These are phyloP conservation scores for Xyliphius kryptos DNA, from an alignment of 2,113 vertebrate genomes.

Conservation along the genomic window DNA sequence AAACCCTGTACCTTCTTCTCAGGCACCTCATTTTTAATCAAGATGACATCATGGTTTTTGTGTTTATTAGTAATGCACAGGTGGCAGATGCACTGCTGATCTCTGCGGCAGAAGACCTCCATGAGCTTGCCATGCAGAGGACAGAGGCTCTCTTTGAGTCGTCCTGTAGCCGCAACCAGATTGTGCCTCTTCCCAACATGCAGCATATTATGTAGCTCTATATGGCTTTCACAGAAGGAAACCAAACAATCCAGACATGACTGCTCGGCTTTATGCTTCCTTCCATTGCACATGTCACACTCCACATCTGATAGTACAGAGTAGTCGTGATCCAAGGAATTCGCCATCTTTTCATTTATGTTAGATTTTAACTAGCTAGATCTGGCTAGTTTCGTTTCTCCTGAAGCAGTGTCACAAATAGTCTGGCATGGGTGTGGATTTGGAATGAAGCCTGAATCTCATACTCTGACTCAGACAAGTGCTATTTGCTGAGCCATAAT, in stretches of 20 bases:
- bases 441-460: not conserved
- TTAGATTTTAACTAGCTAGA: not conserved
- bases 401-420: constrained; percentile 2
- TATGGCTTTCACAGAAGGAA: constrained; percentile 29
- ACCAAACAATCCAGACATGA: constrained; percentile 19
- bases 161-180: constrained; percentile 6
- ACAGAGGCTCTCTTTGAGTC: constrained; percentile 7
- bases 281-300: constrained; percentile 16
- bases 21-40: constrained; percentile 1
- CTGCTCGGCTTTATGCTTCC: constrained; percentile 32
- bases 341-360: constrained; percentile 4
- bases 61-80: constrained; percentile 33
- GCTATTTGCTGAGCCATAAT: too few species aligned
- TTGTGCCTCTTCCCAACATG: constrained; percentile 26
- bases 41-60: constrained; percentile 17
- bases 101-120: constrained; percentile 32
- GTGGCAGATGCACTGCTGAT: constrained; percentile 32
- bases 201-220: constrained; percentile 23
- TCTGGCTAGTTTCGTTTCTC: constrained; percentile 29
- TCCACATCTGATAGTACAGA: constrained; percentile 15
- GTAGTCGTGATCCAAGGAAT: not conserved
- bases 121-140: constrained; percentile 20
- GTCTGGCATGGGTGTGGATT: constrained; percentile 15
- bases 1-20: constrained; percentile 18
- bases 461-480: constrained; percentile 22